Evolutionary conservation across 1,140 invertebrate species (phyloP).

Genomic region (Acromyrmex charruanus): DNA sequence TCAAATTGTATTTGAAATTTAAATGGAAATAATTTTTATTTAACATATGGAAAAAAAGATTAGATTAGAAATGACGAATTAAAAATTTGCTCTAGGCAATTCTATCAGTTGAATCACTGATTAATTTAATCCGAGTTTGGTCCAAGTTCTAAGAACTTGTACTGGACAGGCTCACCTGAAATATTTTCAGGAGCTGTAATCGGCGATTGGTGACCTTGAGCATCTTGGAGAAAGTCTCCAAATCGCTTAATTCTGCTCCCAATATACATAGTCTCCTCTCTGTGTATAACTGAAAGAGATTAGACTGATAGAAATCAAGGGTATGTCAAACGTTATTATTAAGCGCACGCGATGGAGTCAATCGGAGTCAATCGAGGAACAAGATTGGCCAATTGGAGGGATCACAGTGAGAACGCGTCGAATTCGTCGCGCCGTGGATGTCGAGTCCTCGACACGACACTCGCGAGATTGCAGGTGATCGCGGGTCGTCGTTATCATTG

Average conservation of each 20-base stretch:
- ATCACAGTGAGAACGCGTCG: background rate
- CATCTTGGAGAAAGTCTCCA: conserved; percentile 91
- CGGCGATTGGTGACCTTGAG: conserved; percentile 91
- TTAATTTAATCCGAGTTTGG: background rate
- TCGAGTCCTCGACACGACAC: background rate
- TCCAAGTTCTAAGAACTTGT: background rate
- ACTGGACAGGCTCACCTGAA: conserved; percentile 86
- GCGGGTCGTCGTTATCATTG: background rate
- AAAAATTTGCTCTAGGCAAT: background rate
- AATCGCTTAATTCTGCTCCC: conserved; percentile 89
- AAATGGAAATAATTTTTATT: background rate
- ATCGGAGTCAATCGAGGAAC: background rate
- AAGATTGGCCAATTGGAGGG: no score
- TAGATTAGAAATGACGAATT: background rate
- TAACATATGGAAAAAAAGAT: background rate
- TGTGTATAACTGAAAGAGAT: conserved; percentile 88
- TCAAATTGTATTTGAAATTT: background rate
- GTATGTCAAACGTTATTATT: background rate
- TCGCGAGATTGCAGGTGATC: background rate
- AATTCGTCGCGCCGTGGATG: background rate
- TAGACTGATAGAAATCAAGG: background rate
- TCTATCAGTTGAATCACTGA: background rate
- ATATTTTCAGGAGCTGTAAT: conserved; percentile 89
- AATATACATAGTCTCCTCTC: conserved; percentile 89
- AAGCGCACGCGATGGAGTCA: background rate